Percentiles rank a stretch among this genome's conserved stretches.
Conservation (phyloP, 2,888 invertebrate genomes). For the Chloroclysta siterata region DNA sequence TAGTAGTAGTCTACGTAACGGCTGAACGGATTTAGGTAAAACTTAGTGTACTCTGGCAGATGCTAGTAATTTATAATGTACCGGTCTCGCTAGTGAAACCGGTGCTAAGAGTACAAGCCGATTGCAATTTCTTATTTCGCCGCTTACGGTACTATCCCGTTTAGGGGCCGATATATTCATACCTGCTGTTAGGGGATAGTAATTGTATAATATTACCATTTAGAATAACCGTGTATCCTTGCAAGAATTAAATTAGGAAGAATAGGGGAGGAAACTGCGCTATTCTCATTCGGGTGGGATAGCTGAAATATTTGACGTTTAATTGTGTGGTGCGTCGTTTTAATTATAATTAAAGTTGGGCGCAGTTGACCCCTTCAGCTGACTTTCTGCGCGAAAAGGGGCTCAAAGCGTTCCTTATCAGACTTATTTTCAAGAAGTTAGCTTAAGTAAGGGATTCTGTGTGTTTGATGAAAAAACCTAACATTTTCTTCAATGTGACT, state of each 20-base stretch:
- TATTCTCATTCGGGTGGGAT: conserved; percentile 39
- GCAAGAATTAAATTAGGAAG: conserved; percentile 45
- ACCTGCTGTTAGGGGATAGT: conserved; percentile 39
- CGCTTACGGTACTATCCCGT: conserved; percentile 30
- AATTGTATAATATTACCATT: conserved; percentile 49
- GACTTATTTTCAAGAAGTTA: neutral
- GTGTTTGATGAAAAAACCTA: no score
- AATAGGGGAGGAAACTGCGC: conserved; percentile 41
- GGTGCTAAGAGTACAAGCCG: neutral
- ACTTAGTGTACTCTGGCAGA: no score
- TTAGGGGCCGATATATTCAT: conserved; percentile 35
- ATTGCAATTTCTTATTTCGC: conserved; percentile 27
- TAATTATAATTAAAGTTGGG: conserved; percentile 27
- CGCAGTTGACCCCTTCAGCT: conserved; percentile 20
- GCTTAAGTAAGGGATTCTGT: no score
- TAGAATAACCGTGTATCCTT: conserved; percentile 40
- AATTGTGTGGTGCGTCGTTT: conserved; percentile 34
- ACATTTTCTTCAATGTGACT: no score
- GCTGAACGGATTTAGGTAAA: no score
- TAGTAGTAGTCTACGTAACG: no score
- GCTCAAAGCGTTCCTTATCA: conserved; percentile 5
- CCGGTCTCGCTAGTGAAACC: neutral
- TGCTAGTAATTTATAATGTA: neutral
- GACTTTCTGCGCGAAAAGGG: conserved; percentile 3
- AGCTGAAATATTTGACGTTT: conserved; percentile 44